phyloP scores from a whole-genome alignment of 2,113 vertebrate species.

The Grantiella picta region DNA sequence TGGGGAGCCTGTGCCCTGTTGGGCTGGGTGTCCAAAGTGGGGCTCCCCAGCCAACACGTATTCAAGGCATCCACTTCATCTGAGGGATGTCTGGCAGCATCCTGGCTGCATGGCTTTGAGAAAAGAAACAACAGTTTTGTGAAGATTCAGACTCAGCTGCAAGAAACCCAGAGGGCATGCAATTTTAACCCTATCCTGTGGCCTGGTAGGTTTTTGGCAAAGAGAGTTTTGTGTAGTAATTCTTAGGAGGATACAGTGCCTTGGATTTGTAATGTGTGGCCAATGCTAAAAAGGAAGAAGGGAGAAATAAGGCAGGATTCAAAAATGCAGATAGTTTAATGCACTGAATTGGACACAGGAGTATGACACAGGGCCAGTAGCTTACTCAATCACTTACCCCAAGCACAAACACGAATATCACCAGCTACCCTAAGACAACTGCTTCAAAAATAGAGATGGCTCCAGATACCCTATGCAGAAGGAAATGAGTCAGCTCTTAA shows the following conservation, averaged over 20 bases:
- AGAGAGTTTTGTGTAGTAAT: neutral
- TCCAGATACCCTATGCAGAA: neutral
- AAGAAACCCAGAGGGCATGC: neutral
- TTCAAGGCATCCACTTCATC: neutral
- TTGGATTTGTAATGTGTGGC: accelerated
- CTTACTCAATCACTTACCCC: neutral
- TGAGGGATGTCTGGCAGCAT: accelerated
- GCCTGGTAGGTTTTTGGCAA: neutral
- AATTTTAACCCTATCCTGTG: neutral
- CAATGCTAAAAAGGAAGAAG: neutral
- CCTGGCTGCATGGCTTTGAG: neutral
- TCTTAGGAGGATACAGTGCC: neutral
- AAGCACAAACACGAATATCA: neutral
- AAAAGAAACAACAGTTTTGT: neutral
- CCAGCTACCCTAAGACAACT: neutral
- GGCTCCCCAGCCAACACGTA: accelerated
- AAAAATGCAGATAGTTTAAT: neutral
- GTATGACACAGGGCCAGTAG: neutral
- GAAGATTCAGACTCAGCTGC: neutral
- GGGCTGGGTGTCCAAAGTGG: neutral
- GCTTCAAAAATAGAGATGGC: neutral
- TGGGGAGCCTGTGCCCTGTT: too few species aligned
- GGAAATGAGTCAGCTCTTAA: neutral
- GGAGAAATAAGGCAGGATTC: neutral
- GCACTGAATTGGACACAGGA: neutral